Conservation (phyloP, 2,113 vertebrate genomes). For the Seriola aureovittata region DNA sequence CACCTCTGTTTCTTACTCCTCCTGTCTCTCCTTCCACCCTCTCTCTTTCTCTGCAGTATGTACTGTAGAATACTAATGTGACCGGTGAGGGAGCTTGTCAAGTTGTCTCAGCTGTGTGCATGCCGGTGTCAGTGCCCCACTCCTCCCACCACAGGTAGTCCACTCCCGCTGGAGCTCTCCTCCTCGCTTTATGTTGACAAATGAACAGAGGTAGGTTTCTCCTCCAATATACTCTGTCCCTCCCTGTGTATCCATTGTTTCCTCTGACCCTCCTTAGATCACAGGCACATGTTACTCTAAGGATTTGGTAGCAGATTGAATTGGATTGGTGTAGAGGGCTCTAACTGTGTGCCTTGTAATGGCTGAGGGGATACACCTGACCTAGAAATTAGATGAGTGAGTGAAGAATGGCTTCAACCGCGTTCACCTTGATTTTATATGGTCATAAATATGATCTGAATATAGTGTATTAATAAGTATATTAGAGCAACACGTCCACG, state of each 20-base stretch:
- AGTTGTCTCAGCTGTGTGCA: conserved; percentile 77
- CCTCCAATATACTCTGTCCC: conserved; percentile 54
- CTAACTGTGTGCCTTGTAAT: conserved; percentile 18
- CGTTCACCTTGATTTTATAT: conserved; percentile 2
- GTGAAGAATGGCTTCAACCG: conserved; percentile 4
- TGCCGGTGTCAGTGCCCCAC: conserved; percentile 78
- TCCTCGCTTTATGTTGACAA: conserved; percentile 87
- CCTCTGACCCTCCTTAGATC: conserved; percentile 61
- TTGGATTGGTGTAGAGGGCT: conserved; percentile 37
- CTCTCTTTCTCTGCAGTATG: conserved; percentile 67
- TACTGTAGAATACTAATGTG: conserved; percentile 84
- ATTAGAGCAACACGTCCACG: too few species aligned
- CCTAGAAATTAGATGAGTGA: conserved; percentile 41
- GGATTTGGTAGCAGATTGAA: conserved; percentile 48
- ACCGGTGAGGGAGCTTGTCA: conserved; percentile 84
- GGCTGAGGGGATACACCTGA: conserved; percentile 37
- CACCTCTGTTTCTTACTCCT: conserved; percentile 59
- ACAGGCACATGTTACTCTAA: conserved; percentile 27
- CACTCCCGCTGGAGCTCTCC: conserved; percentile 84
- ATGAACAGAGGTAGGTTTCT: conserved; percentile 80
- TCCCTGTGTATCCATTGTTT: conserved; percentile 54
- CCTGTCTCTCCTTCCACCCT: conserved; percentile 40
- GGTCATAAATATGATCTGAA: conserved; percentile 11
- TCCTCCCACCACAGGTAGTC: conserved; percentile 84
- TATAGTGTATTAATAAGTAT: too few species aligned